Evolutionary conservation across 2,113 vertebrate species (phyloP).

Genomic region (Embiotoca jacksoni): DNA sequence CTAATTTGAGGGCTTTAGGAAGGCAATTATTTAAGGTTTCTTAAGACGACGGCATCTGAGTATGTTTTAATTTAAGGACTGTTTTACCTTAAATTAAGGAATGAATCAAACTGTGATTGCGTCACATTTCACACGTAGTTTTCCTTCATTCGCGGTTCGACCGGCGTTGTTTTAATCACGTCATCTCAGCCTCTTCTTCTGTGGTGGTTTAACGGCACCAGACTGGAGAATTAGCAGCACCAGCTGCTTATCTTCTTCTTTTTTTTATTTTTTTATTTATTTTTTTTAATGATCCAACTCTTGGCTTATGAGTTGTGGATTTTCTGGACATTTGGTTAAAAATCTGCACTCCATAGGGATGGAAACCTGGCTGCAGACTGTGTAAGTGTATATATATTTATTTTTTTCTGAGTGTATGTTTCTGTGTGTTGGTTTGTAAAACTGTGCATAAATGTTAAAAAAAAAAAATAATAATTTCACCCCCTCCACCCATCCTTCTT

Average conservation of each 20-base stretch:
- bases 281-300: conserved; percentile 1
- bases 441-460: not conserved
- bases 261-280: too few species aligned
- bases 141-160: not conserved
- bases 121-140: not conserved
- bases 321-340: not conserved
- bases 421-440: not conserved
- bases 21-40: too few species aligned
- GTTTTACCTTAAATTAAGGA: too few species aligned
- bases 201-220: conserved; percentile 17
- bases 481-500: too few species aligned
- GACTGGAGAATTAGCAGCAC: conserved; percentile 23
- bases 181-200: not conserved
- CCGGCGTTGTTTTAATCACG: not conserved
- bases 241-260: conserved; percentile 21
- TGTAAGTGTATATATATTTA: conserved; percentile 8
- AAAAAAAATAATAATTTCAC: too few species aligned
- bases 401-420: not conserved
- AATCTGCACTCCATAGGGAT: not conserved
- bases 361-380: conserved; percentile 1
- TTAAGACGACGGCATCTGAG: too few species aligned
- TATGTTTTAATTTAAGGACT: too few species aligned
- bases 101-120: not conserved
- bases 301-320: not conserved
- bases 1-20: too few species aligned